A percentile compares a stretch with the other conserved stretches of the same genome.
These are phyloP conservation scores for Craterocephalus amniculus DNA, from an alignment of 2,797 vertebrate species.

Conservation along the genomic window DNA sequence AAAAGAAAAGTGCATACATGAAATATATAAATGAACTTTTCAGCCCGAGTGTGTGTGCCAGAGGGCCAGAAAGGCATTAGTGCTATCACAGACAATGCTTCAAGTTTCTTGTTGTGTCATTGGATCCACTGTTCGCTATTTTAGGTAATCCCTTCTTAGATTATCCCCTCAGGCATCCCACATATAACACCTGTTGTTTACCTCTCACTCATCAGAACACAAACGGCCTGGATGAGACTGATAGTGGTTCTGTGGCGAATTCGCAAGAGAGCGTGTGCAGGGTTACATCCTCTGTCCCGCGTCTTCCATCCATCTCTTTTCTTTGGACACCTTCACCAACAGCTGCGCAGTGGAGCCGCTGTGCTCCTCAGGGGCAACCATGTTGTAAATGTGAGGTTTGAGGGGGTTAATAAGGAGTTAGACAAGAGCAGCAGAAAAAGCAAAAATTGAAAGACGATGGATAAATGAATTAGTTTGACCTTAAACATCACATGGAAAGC, in stretches of 20 bases:
- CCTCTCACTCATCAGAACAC: constrained; percentile 38
- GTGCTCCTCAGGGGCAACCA: constrained; percentile 64
- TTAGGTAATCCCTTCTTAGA: constrained; percentile 60
- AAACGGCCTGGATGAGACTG: constrained; percentile 45
- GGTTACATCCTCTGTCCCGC: constrained; percentile 14
- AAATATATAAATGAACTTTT: constrained; percentile 16
- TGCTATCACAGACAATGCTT: constrained; percentile 41
- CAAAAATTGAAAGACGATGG: no score
- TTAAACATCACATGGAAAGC: no score
- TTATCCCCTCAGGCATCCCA: constrained; percentile 47
- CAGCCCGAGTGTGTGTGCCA: constrained; percentile 13
- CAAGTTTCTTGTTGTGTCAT: constrained; percentile 67
- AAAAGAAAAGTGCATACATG: constrained; percentile 15
- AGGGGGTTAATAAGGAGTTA: constrained; percentile 48
- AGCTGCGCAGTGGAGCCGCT: constrained; percentile 70
- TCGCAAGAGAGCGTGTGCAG: constrained; percentile 19
- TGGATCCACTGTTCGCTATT: constrained; percentile 65
- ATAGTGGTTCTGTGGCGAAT: constrained; percentile 21
- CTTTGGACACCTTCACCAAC: constrained; percentile 44
- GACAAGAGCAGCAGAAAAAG: no score
- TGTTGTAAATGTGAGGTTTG: constrained; percentile 54
- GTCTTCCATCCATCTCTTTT: background rate
- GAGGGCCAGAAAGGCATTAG: constrained; percentile 26
- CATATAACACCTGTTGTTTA: constrained; percentile 78
- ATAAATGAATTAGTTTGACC: no score